Conservation (phyloP, 1,140 invertebrate species). For the Lordiphosa clarofinis region DNA sequence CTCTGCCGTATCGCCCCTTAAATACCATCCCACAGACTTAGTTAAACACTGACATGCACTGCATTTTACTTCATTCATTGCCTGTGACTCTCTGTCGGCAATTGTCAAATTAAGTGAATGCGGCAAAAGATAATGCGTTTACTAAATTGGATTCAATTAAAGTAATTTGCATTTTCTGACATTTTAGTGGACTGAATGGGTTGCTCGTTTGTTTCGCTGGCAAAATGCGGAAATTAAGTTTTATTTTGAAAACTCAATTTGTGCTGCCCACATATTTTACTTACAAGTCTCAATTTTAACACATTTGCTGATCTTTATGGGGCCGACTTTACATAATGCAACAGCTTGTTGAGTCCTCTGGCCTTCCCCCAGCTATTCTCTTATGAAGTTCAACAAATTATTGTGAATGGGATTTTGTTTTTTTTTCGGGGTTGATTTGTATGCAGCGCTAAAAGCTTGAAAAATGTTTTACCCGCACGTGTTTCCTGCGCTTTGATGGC, state of each 20-base stretch:
- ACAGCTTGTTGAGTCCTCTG: conserved; percentile 50
- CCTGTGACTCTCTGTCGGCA: not conserved
- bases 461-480: conserved; percentile 76
- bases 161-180: conserved; percentile 55
- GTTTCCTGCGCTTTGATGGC: conserved; percentile 73
- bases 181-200: conserved; percentile 32
- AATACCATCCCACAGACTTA: not conserved
- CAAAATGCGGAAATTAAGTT: no score
- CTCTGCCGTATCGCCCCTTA: no score
- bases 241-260: conserved; percentile 25
- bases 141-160: conserved; percentile 66
- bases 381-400: conserved; percentile 77
- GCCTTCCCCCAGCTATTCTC: conserved; percentile 10
- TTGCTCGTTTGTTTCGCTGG: no score
- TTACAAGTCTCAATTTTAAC: conserved; percentile 26
- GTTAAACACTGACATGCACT: conserved; percentile 1
- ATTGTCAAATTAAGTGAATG: conserved; percentile 33
- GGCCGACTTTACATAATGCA: conserved; percentile 57
- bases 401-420: conserved; percentile 64
- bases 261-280: conserved; percentile 9
- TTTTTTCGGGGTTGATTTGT: conserved; percentile 72
- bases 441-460: conserved; percentile 78
- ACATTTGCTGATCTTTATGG: conserved; percentile 30
- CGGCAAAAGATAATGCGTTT: conserved; percentile 33
- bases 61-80: not conserved